Conservation (phyloP, 2,113 vertebrate genomes). For the Tringa solitaria region DNA sequence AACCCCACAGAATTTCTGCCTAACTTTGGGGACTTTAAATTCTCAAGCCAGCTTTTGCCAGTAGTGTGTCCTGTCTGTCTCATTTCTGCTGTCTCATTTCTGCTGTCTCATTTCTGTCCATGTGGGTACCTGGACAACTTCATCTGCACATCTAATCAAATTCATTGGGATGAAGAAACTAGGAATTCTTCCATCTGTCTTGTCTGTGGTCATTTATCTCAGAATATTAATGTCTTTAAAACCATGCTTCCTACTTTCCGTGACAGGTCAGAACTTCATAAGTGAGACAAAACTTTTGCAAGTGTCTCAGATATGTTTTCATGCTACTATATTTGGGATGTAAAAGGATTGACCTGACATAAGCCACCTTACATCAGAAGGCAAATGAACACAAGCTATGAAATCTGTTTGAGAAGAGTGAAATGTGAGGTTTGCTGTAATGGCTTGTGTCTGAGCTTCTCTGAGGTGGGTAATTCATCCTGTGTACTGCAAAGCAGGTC, state of each 20-base stretch:
- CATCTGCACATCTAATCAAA: accelerated
- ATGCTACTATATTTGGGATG: not conserved
- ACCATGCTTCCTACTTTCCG: not conserved
- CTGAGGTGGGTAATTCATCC: not conserved
- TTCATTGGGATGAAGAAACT: not conserved
- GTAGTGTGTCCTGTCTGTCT: not conserved
- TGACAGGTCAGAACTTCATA: not conserved
- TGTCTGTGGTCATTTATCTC: not conserved
- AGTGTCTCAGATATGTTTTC: not conserved
- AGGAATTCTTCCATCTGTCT: not conserved
- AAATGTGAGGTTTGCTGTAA: not conserved
- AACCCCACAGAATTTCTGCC: not conserved
- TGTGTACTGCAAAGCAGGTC: not conserved
- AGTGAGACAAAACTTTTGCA: not conserved
- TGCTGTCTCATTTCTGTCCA: not conserved
- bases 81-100: not conserved
- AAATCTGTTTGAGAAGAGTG: not conserved
- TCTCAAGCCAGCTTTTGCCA: not conserved
- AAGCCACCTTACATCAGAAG: not conserved
- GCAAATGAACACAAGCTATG: not conserved
- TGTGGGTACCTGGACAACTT: not conserved
- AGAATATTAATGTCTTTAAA: not conserved
- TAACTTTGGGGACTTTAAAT: not conserved
- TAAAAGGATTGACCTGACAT: not conserved
- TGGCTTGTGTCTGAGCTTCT: not conserved